Conservation (phyloP, 2,888 invertebrate genomes). For the Sabatieria punctata region DNA sequence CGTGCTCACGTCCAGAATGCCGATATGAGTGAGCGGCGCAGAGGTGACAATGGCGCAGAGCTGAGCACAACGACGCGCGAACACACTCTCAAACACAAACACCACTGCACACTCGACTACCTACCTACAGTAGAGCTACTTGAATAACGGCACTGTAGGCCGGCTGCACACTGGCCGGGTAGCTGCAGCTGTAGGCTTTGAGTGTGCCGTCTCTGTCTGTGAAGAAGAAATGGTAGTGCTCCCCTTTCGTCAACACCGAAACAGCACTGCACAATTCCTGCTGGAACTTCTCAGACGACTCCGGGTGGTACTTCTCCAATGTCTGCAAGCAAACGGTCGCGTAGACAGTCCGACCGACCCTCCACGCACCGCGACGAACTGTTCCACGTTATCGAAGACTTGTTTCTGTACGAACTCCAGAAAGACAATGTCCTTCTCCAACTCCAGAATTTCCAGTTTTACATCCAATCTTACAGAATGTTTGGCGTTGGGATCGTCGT, state of each 20-base stretch:
- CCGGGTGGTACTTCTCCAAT: slow-evolving; percentile 16
- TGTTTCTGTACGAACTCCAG: slow-evolving; percentile 26
- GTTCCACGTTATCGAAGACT: slow-evolving; percentile 28
- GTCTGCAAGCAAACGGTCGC: slow-evolving; percentile 11
- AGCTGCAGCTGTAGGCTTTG: slow-evolving; percentile 28
- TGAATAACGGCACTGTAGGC: slow-evolving; percentile 31
- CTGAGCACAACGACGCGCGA: slow-evolving; percentile 29
- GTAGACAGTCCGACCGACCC: too few relatives aligned
- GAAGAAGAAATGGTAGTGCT: slow-evolving; percentile 30
- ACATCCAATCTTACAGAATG: too few relatives aligned
- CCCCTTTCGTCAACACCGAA: slow-evolving; percentile 22
- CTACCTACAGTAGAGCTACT: slow-evolving; percentile 10
- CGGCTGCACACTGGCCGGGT: too few relatives aligned
- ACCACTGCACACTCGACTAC: neutral
- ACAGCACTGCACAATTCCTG: slow-evolving; percentile 20
- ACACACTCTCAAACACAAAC: slow-evolving; percentile 17
- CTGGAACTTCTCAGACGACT: slow-evolving; percentile 15
- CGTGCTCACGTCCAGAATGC: slow-evolving; percentile 21
- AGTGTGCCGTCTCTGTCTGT: slow-evolving; percentile 30
- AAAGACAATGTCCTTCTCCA: slow-evolving; percentile 23
- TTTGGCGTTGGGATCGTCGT: too few relatives aligned
- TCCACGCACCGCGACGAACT: slow-evolving; percentile 24
- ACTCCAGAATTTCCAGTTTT: too few relatives aligned
- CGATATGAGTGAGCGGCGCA: slow-evolving; percentile 28
- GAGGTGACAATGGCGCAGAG: slow-evolving; percentile 28